These are phyloP conservation scores for Amaurobius ferox DNA, from an alignment of 2,888 invertebrate genomes.

Conservation along the genomic window DNA sequence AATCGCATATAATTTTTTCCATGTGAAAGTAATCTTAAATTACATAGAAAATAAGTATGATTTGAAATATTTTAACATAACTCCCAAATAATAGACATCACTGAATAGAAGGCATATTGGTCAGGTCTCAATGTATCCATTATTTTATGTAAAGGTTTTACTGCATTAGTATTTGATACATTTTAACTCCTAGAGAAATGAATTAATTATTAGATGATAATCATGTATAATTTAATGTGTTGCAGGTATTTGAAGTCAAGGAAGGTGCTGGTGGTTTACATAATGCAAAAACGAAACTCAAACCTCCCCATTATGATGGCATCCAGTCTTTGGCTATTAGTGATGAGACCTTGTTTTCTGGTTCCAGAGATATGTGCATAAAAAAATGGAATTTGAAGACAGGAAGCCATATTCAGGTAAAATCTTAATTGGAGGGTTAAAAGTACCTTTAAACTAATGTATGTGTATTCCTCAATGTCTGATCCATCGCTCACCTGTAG, in stretches of 20 bases:
- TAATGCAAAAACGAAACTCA: conserved; percentile 82
- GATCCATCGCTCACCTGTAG: too few species aligned
- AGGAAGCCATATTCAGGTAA: conserved; percentile 78
- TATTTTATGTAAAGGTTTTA: neutral
- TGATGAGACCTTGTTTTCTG: conserved; percentile 86
- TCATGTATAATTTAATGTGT: too few species aligned
- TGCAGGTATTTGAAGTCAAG: conserved; percentile 80
- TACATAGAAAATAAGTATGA: too few species aligned
- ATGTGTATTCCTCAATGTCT: too few species aligned
- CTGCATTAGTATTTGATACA: neutral
- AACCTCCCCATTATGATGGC: conserved; percentile 93
- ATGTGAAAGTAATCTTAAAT: too few species aligned
- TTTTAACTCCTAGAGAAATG: neutral
- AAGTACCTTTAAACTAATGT: too few species aligned
- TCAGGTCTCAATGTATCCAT: conserved; percentile 10
- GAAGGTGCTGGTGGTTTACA: conserved; percentile 79
- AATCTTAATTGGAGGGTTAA: too few species aligned
- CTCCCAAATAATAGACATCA: too few species aligned
- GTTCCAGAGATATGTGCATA: conserved; percentile 89
- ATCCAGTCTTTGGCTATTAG: conserved; percentile 87
- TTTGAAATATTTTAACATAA: too few species aligned
- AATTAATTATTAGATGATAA: neutral
- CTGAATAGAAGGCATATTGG: too few species aligned
- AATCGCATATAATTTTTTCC: too few species aligned
- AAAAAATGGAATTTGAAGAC: conserved; percentile 87